These are phyloP conservation scores for Lithobates sylvaticus DNA, from an alignment of 2,797 vertebrate species.

Conservation along the genomic window DNA sequence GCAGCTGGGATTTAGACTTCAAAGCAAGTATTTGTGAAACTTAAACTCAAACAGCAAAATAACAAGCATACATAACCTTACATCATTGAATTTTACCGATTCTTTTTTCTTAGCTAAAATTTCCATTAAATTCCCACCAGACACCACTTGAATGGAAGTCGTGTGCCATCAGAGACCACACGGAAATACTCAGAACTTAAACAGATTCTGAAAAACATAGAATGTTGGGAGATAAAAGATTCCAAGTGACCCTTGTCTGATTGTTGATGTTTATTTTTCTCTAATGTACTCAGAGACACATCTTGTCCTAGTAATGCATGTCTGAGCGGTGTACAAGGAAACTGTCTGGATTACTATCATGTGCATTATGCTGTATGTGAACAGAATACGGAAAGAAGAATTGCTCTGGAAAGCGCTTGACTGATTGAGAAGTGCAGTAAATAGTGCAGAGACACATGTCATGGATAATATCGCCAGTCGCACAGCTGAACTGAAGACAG, in stretches of 20 bases:
- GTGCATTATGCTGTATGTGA: slow-evolving; percentile 40
- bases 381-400: slow-evolving; percentile 35
- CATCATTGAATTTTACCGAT: too few species aligned
- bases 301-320: slow-evolving; percentile 33
- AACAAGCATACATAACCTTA: too few species aligned
- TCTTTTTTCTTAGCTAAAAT: not conserved
- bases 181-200: not conserved
- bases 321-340: slow-evolving; percentile 22
- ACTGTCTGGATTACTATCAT: slow-evolving; percentile 36
- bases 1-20: too few species aligned
- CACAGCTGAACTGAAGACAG: slow-evolving; percentile 9
- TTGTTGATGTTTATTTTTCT: slow-evolving; percentile 30
- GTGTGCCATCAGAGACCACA: not conserved
- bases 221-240: not conserved
- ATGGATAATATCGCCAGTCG: slow-evolving; percentile 19
- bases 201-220: not conserved
- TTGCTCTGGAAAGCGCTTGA: slow-evolving; percentile 21
- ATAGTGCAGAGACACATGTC: slow-evolving; percentile 29
- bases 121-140: too few species aligned
- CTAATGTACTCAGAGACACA: slow-evolving; percentile 37
- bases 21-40: too few species aligned
- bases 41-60: too few species aligned
- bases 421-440: slow-evolving; percentile 34
- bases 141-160: too few species aligned
- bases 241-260: slow-evolving; percentile 23